These are phyloP conservation scores for Panurus biarmicus DNA, from an alignment of 2,113 vertebrate genomes.

Conservation along the genomic window DNA sequence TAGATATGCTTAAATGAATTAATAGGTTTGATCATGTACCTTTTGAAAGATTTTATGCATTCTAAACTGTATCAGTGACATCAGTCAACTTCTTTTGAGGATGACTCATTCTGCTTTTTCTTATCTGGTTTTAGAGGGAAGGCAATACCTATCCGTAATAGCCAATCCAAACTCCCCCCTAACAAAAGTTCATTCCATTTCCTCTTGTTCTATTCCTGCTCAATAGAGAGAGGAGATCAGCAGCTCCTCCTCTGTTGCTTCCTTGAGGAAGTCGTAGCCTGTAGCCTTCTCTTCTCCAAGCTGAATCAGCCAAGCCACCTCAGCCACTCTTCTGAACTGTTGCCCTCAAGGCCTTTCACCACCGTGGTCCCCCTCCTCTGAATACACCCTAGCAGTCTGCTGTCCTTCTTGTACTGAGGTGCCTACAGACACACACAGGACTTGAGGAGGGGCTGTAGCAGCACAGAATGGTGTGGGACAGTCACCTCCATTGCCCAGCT, in stretches of 20 bases:
- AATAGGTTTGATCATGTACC: background rate
- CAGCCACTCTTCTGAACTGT: background rate
- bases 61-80: background rate
- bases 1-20: background rate
- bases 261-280: background rate
- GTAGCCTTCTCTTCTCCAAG: background rate
- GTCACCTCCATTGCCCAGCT: background rate
- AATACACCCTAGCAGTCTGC: background rate
- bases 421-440: background rate
- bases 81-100: background rate
- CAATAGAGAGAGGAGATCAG: background rate
- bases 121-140: background rate
- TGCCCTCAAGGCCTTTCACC: background rate
- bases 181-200: background rate
- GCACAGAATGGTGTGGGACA: background rate
- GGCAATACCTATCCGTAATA: background rate
- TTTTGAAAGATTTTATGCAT: background rate
- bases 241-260: fast-evolving
- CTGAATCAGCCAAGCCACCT: background rate
- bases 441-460: background rate
- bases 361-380: background rate
- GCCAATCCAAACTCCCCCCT: background rate
- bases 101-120: background rate
- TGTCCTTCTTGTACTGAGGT: fast-evolving
- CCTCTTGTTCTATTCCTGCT: background rate